Evolutionary conservation across 2,888 invertebrate genomes (phyloP).

Genomic region (Pollenia angustigena): DNA sequence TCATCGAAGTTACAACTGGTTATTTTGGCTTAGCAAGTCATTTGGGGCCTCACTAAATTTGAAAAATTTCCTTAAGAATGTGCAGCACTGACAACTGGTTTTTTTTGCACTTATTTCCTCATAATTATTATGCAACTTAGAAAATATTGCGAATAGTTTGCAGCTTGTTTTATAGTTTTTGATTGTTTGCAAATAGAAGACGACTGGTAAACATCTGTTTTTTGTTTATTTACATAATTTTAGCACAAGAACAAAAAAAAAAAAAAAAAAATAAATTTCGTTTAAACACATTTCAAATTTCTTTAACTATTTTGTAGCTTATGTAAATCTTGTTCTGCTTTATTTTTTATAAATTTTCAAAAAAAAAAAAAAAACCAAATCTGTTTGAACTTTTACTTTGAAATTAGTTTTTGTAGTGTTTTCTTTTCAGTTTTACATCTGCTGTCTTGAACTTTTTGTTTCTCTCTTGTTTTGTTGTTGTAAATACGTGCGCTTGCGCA

Average conservation of each 20-base stretch:
- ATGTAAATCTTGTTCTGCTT: too few species aligned
- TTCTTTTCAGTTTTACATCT: neutral
- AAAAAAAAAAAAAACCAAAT: too few species aligned
- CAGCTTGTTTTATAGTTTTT: neutral
- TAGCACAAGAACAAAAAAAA: neutral
- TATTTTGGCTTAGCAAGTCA: neutral
- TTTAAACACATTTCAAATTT: conserved; percentile 24
- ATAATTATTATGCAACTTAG: neutral
- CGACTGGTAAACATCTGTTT: neutral
- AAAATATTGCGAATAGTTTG: neutral
- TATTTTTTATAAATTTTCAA: too few species aligned
- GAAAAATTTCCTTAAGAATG: conserved; percentile 31
- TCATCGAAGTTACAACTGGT: conserved; percentile 19
- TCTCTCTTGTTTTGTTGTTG: neutral
- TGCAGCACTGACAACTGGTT: conserved; percentile 12
- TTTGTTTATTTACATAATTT: neutral
- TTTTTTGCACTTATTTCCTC: conserved; percentile 22
- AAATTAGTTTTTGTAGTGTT: neutral
- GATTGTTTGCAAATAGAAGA: neutral
- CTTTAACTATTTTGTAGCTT: neutral
- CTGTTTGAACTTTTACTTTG: conserved; percentile 24
- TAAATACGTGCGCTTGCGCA: conserved; percentile 57
- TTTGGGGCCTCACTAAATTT: neutral
- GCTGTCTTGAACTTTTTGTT: neutral
- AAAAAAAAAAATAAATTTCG: neutral